Base-by-base conservation (phyloP, 2,113 vertebrate genomes). In the Ceuthmochares aereus region DNA sequence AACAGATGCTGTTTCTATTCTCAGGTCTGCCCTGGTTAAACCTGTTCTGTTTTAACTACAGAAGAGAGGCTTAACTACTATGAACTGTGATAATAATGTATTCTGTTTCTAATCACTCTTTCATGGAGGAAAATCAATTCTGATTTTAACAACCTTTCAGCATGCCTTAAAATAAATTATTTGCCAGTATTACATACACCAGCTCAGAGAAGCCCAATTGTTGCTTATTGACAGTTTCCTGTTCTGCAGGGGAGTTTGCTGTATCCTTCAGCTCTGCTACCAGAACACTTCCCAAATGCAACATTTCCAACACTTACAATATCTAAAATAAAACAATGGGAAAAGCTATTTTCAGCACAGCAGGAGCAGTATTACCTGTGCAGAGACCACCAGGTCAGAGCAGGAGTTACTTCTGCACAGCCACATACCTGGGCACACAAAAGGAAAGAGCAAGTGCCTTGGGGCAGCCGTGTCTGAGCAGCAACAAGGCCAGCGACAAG, bases 111-210 rank as follows among this genome's bases (percentile, higher is more conserved):
- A 51, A 89, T 88, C 78, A 74, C 37, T 32, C 22, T 87, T 36
- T 40, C 2, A 3, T n/a, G 22, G 7, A 52, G 34, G n/a, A 60
- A 96, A 97, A 91, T 75, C 11, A 36, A 76, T 60, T 77, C 36
- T 6, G 30, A 85, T 84, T 81, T 95, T 78, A 90, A 87, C 40
- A 66, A 47, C 70, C 74, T 86, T 86, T 80, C 82, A 84, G 58
- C 55, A 86, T 45, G 43, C 58, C 75, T 83, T 78, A 79, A 85
- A 87, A 72, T 45, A 91, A 78, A 29, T 70, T 69, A 49, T 68
- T 84, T 87, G 66, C 54, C 4, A 2, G 55, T 36, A n/a, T 42
- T 73, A 36, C 49, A 23, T 12, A 9, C 1, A 45, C 7, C 14
- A 42, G 42, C 17, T 76, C 40, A 47, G 54, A 68, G 51, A 91